phyloP scores from a whole-genome alignment of 2,797 vertebrate genomes.

The Sparidentex hasta region DNA sequence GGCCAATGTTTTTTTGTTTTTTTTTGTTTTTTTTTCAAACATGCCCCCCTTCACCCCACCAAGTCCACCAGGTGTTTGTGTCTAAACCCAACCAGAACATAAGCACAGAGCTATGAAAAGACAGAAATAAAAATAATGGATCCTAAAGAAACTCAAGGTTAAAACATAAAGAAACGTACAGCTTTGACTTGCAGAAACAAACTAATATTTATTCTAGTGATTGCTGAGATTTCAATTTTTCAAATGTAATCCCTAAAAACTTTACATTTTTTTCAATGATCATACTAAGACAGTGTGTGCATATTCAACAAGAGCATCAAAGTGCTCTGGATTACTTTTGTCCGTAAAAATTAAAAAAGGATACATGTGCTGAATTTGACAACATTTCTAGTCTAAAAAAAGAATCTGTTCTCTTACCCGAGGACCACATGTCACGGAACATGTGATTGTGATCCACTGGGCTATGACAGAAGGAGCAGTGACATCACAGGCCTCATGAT shows the following conservation, averaged over 20 bases:
- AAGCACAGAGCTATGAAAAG: no score
- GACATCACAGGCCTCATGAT: slow-evolving; percentile 39
- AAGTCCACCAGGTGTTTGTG: no score
- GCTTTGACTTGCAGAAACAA: no score
- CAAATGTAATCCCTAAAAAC: neutral
- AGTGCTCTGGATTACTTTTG: neutral
- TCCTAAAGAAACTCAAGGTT: no score
- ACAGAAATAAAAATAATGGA: no score
- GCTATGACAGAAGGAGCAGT: slow-evolving; percentile 43
- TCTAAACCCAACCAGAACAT: no score
- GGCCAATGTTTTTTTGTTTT: no score
- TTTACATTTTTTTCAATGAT: slow-evolving; percentile 19
- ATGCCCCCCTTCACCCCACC: no score
- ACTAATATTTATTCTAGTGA: no score
- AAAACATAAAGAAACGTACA: no score
- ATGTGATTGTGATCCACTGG: slow-evolving; percentile 28
- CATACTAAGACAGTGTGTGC: neutral
- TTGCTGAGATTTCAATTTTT: neutral
- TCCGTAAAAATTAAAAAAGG: neutral
- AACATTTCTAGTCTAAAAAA: slow-evolving; percentile 13
- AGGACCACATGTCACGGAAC: slow-evolving; percentile 26
- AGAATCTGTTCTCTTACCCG: neutral
- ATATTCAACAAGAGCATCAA: neutral
- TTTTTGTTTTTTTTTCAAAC: no score
- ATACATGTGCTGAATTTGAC: neutral